Percentiles rank a stretch among this genome's conserved stretches.
Evolutionary conservation across 2,113 vertebrate species (phyloP).

Genomic region (Athene noctua): DNA sequence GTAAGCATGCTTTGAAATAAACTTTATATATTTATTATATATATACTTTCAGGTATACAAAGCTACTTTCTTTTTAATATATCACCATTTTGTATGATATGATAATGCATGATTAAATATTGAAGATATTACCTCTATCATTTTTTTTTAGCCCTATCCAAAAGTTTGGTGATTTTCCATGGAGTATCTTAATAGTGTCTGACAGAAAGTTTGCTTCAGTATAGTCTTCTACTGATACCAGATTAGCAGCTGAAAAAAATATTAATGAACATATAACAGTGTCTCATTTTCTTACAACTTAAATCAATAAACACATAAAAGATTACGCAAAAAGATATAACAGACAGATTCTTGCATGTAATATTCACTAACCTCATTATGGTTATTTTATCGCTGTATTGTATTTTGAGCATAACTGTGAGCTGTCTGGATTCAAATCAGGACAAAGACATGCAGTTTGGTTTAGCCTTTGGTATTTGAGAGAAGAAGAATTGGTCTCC

Average conservation of each 20-base stretch:
- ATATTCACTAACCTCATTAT: neutral
- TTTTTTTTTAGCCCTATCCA: conserved; percentile 82
- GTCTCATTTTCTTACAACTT: neutral
- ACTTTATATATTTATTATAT: neutral
- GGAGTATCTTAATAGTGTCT: conserved; percentile 72
- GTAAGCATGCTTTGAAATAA: neutral
- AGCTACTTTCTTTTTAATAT: neutral
- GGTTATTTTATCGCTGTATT: neutral
- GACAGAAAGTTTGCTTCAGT: conserved; percentile 77
- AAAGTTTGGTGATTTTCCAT: conserved; percentile 72
- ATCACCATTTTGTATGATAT: neutral
- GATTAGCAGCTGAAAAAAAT: conserved; percentile 70
- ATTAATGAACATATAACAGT: neutral
- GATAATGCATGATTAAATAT: neutral
- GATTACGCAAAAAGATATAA: neutral
- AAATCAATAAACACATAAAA: neutral
- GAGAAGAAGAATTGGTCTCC: neutral
- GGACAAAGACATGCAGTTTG: neutral
- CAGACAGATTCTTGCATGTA: neutral
- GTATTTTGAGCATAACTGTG: neutral
- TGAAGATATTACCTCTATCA: conserved; percentile 65
- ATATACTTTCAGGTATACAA: neutral
- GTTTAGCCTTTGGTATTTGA: neutral
- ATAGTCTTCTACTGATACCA: conserved; percentile 76
- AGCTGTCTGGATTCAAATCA: neutral